phyloP scores from a whole-genome alignment of 2,113 vertebrate species.

The Lepus timidus region DNA sequence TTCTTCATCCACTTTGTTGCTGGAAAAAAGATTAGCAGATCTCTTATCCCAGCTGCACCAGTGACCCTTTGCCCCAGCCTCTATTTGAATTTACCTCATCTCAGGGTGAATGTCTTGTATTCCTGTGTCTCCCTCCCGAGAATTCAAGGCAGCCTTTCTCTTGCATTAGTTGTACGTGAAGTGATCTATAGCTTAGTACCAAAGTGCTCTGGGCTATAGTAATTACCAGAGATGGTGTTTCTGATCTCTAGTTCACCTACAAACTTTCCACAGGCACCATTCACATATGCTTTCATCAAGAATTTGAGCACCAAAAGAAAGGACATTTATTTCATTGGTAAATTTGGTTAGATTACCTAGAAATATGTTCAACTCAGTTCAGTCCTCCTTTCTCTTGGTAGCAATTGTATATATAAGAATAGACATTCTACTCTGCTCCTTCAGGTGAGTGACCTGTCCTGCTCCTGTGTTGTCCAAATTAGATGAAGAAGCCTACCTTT shows the following conservation, averaged over 20 bases:
- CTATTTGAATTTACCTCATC: neutral
- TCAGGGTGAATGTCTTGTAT: neutral
- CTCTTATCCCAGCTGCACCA: neutral
- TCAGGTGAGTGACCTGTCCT: neutral
- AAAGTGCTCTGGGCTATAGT: neutral
- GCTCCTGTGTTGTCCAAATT: neutral
- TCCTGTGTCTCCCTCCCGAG: neutral
- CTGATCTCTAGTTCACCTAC: neutral
- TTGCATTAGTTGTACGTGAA: neutral
- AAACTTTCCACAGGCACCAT: neutral
- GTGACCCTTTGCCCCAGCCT: neutral
- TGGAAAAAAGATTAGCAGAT: neutral
- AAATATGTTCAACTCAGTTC: neutral
- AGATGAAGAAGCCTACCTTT: slow-evolving; percentile 5
- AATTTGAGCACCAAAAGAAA: neutral
- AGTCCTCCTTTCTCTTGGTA: slow-evolving; percentile 4
- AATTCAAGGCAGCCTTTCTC: neutral
- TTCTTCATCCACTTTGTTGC: neutral
- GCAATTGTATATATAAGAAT: neutral
- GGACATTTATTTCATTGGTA: neutral
- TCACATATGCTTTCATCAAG: neutral
- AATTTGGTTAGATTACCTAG: neutral
- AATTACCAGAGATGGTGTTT: neutral
- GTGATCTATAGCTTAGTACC: neutral
- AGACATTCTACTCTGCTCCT: neutral